A percentile compares a stretch with the other conserved stretches of the same genome.
Evolutionary conservation across 2,888 invertebrate species (phyloP).

Genomic region (Tethea ocularis): DNA sequence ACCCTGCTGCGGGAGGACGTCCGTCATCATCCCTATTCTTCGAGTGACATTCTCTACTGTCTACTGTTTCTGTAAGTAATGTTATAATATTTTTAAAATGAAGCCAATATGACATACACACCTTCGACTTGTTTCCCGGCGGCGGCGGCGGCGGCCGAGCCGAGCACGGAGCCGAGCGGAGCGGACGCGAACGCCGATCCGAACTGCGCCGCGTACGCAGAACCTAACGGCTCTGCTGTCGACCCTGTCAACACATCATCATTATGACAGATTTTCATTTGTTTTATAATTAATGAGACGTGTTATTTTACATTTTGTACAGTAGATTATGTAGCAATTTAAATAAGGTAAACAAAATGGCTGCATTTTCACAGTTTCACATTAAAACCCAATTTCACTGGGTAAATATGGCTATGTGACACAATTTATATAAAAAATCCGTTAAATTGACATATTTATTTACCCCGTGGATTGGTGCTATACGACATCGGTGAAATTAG

Average conservation of each 20-base stretch:
- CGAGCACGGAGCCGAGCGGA: slow-evolving; percentile 85
- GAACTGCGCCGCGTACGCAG: slow-evolving; percentile 86
- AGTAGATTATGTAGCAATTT: no score
- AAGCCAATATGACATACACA: slow-evolving; percentile 51
- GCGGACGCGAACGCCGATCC: slow-evolving; percentile 86
- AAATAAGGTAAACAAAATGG: no score
- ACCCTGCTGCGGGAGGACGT: no score
- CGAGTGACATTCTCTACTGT: no score
- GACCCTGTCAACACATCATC: slow-evolving; percentile 73
- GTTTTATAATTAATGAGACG: background rate
- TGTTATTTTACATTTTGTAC: background rate
- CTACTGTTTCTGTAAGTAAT: background rate
- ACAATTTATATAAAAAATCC: no score
- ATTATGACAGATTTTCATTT: background rate
- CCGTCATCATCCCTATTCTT: no score
- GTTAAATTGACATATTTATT: no score
- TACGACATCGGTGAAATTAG: no score
- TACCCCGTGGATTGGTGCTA: no score
- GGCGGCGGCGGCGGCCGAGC: slow-evolving; percentile 90
- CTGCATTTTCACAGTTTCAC: no score
- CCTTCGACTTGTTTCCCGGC: slow-evolving; percentile 97
- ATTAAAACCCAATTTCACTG: no score
- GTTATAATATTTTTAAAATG: background rate
- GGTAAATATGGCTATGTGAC: no score
- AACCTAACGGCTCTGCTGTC: slow-evolving; percentile 83